These are phyloP conservation scores for Fragum whitleyi DNA, from an alignment of 2,888 invertebrate genomes.

Conservation along the genomic window DNA sequence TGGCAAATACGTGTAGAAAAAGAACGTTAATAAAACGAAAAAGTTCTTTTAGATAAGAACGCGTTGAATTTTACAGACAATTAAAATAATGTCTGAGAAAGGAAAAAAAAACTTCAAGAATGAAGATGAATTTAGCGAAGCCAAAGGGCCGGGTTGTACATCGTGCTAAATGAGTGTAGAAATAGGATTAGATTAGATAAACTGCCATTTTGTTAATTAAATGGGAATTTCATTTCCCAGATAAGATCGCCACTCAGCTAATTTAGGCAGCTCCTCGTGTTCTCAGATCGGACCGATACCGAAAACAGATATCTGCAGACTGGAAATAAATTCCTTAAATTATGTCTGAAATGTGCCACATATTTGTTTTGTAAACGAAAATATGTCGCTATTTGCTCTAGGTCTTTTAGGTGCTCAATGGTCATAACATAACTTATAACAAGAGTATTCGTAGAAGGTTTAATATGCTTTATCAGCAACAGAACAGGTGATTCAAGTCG, in stretches of 20 bases:
- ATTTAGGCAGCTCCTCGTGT: conserved; percentile 17
- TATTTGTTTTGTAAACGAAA: not conserved
- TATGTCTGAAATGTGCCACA: conserved; percentile 1
- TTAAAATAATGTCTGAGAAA: not conserved
- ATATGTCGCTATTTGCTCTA: not conserved
- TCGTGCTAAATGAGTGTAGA: conserved; percentile 12
- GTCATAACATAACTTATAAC: no score
- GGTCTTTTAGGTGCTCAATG: no score
- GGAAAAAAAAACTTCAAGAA: not conserved
- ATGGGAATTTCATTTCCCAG: conserved; percentile 2
- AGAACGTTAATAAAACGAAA: no score
- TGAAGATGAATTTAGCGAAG: not conserved
- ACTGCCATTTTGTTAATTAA: conserved; percentile 8
- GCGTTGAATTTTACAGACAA: no score
- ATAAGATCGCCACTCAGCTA: conserved; percentile 14
- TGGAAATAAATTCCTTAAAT: not conserved
- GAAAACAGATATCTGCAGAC: not conserved
- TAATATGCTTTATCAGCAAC: no score
- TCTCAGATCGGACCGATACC: conserved; percentile 13
- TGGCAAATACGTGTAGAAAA: no score
- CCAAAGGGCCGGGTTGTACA: not conserved
- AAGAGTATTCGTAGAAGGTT: no score
- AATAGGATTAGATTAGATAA: conserved; percentile 3
- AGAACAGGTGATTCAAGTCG: no score
- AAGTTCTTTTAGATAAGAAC: no score